Evolutionary conservation across 2,888 invertebrate species (phyloP).

Genomic region (Cantharis flavilabris): DNA sequence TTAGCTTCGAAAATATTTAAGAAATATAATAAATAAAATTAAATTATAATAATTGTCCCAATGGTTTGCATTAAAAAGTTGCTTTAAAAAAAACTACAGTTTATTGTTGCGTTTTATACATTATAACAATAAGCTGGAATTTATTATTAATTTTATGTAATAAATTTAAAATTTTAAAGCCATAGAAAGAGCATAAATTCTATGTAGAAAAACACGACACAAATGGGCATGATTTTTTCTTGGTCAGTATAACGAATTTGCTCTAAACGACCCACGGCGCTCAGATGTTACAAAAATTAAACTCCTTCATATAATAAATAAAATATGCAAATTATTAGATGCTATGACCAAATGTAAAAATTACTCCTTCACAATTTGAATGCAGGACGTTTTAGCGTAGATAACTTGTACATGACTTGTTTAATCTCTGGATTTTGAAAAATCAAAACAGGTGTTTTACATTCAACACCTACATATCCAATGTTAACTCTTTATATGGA

Average conservation of each 20-base stretch:
- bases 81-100: not conserved
- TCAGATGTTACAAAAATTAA: not conserved
- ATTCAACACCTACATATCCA: not conserved
- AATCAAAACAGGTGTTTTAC: not conserved
- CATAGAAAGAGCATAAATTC: not conserved
- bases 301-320: not conserved
- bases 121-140: not conserved
- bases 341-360: not conserved
- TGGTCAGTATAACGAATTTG: not conserved
- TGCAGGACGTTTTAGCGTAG: not conserved
- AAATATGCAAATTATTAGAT: not conserved
- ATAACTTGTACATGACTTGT: not conserved
- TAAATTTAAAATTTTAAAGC: not conserved
- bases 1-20: not conserved
- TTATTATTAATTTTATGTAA: not conserved
- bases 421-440: not conserved
- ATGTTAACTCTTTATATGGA: not conserved
- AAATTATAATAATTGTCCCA: not conserved
- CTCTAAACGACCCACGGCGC: not conserved
- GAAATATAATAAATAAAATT: not conserved
- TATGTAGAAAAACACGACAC: not conserved
- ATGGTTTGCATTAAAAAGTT: not conserved
- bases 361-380: not conserved
- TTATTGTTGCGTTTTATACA: not conserved
- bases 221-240: not conserved